Evolutionary conservation across 2,888 invertebrate species (phyloP), one percentile per base, ranked within the genome.

Genomic region (Drymonia ruficornis): DNA sequence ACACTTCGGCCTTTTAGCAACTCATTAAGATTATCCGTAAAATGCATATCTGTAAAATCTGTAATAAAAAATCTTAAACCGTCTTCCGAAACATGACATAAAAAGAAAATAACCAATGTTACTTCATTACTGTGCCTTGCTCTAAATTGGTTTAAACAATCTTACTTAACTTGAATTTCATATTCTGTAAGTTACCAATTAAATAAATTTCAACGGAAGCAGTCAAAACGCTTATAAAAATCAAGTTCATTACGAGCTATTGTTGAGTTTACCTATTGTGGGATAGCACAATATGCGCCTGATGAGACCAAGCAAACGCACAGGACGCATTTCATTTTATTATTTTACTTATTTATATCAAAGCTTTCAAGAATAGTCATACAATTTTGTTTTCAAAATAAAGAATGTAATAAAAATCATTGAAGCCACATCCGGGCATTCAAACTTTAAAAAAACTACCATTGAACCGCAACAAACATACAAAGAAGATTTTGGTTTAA

Each of bases 241-340:
- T 52, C 42, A 59, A 34, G 67, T 73, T 83, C 79, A 73, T 83
- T 80, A 82, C 65, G 52, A 54, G 42, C 74, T 67, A 81, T 83
- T 83, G 83, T 83, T 74, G 59, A 67, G 53, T 59, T 58, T 49
- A 45, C 65, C 76, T 67, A 73, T 82, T 82, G 80, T 81, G 65
- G 55, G 49, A 62, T 55, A 63, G 52, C 61, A 82, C 78, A 83
- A 82, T 82, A 54, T 67, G 55, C 55, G 50, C 51, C 67, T 78
- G 77, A 81, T 77, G 71, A 78, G 72, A 61, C 54, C 53, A 65
- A 59, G 65, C 61, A 68, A 54, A 65, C 62, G 61, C 56, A 59
- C 51, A 59, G 53, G 54, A 55, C 44, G 44, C 54, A 49, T 54
- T 57, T 47, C 48, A 46, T 50, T 56, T 56, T 63, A 60, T 64